These are phyloP conservation scores for Holothuria leucospilota DNA, from an alignment of 53 echinoderm and acorn worm genomes.

Conservation along the genomic window DNA sequence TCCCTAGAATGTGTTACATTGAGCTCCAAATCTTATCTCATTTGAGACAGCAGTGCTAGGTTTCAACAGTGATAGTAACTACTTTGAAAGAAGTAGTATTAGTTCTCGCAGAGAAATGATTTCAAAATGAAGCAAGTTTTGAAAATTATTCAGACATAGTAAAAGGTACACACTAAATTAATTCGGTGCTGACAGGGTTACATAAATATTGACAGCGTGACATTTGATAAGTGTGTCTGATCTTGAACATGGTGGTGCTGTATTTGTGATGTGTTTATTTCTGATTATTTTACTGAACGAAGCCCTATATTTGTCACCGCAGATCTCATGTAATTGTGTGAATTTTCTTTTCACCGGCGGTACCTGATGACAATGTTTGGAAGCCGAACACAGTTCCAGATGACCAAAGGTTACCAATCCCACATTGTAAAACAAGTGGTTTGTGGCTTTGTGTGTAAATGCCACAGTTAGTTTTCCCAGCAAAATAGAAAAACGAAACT, in stretches of 20 bases:
- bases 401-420: conserved; percentile 49
- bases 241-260: conserved; percentile 56
- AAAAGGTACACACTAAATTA: no score
- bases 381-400: conserved; percentile 30
- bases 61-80: no score
- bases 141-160: no score
- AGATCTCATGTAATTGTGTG: conserved; percentile 55
- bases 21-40: no score
- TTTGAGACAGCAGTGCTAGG: no score
- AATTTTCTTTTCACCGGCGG: conserved; percentile 52
- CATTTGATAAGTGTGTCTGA: background rate
- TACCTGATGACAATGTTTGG: conserved; percentile 36
- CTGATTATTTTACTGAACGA: conserved; percentile 33
- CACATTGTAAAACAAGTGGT: conserved; percentile 49
- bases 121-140: no score
- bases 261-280: background rate
- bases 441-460: conserved; percentile 20
- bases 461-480: conserved; percentile 15
- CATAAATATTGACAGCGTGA: background rate
- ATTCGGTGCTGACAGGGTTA: no score
- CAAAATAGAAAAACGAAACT: no score
- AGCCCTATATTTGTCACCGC: conserved; percentile 59
- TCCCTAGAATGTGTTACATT: no score
- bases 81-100: no score
- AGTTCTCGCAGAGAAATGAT: no score